A percentile compares a stretch with the other conserved stretches of the same genome.
These are phyloP conservation scores for Pao palembangensis DNA, from an alignment of 2,113 vertebrate genomes.

Conservation along the genomic window DNA sequence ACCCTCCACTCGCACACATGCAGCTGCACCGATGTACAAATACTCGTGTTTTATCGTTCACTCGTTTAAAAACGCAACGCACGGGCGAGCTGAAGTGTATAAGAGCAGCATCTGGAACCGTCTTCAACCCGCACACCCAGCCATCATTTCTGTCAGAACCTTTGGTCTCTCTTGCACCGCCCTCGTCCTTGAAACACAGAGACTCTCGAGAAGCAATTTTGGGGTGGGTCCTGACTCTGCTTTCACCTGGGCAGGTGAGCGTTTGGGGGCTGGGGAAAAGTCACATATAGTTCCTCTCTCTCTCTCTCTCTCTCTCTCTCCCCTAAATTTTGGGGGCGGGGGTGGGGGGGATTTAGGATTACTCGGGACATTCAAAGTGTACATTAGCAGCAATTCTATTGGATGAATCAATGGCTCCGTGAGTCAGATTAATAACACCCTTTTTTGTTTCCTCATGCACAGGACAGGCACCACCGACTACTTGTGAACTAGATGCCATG, in stretches of 20 bases:
- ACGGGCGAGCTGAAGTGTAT: slow-evolving; percentile 60
- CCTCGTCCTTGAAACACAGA: no score
- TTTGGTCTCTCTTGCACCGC: slow-evolving; percentile 53
- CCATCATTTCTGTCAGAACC: slow-evolving; percentile 53
- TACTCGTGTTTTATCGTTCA: slow-evolving; percentile 50
- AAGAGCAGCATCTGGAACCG: slow-evolving; percentile 65
- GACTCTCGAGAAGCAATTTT: no score
- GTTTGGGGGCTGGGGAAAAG: slow-evolving; percentile 7
- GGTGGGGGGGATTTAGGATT: slow-evolving; percentile 42
- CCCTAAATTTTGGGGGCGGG: no score
- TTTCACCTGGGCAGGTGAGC: slow-evolving; percentile 8
- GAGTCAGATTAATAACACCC: slow-evolving; percentile 55
- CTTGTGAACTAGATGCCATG: slow-evolving; percentile 58
- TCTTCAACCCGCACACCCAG: slow-evolving; percentile 36
- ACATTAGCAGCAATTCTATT: slow-evolving; percentile 72
- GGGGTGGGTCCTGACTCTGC: slow-evolving; percentile 8
- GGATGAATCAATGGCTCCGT: slow-evolving; percentile 62
- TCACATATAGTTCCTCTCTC: slow-evolving; percentile 37
- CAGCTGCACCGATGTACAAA: slow-evolving; percentile 65
- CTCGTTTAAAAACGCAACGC: slow-evolving; percentile 53
- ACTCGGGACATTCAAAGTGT: slow-evolving; percentile 71
- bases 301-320: not conserved
- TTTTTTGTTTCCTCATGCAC: slow-evolving; percentile 55
- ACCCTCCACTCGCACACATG: slow-evolving; percentile 53
- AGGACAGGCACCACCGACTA: slow-evolving; percentile 53